Evolutionary conservation across 2,888 invertebrate genomes (phyloP).

Genomic region (Drosophila conformis): DNA sequence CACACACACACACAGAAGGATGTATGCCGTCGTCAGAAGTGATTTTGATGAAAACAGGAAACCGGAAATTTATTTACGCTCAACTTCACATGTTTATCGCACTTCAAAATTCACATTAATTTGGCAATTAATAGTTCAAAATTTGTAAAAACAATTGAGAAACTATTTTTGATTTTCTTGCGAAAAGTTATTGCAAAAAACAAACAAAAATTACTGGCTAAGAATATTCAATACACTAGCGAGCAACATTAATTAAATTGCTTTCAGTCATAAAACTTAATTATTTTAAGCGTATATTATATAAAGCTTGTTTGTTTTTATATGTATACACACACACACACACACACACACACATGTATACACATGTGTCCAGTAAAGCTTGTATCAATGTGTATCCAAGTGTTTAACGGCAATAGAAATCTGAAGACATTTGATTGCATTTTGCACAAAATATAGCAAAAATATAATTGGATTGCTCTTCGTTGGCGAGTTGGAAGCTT

Average conservation of each 20-base stretch:
- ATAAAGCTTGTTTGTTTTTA: constrained; percentile 24
- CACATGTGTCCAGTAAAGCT: constrained; percentile 5
- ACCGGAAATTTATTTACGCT: background rate
- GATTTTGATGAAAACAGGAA: constrained; percentile 7
- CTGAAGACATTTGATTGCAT: background rate
- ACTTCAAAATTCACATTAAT: background rate
- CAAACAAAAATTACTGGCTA: background rate
- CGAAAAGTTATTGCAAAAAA: background rate
- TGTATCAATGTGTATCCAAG: constrained; percentile 20
- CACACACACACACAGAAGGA: background rate
- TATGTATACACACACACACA: background rate
- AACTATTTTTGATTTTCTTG: background rate
- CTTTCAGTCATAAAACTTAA: background rate
- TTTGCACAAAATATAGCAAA: background rate
- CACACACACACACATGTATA: constrained; percentile 2
- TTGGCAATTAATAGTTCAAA: background rate
- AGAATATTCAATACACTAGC: background rate
- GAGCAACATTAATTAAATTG: background rate
- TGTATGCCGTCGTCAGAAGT: background rate
- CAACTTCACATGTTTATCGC: background rate
- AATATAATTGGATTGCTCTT: constrained; percentile 5
- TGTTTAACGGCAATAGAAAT: constrained; percentile 2
- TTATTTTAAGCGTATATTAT: background rate
- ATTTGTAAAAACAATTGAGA: background rate
- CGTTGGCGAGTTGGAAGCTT: constrained; percentile 20